A percentile compares a stretch with the other conserved stretches of the same genome.
phyloP scores from a whole-genome alignment of 2,797 vertebrate genomes.

The Myoxocephalus aenaeus region DNA sequence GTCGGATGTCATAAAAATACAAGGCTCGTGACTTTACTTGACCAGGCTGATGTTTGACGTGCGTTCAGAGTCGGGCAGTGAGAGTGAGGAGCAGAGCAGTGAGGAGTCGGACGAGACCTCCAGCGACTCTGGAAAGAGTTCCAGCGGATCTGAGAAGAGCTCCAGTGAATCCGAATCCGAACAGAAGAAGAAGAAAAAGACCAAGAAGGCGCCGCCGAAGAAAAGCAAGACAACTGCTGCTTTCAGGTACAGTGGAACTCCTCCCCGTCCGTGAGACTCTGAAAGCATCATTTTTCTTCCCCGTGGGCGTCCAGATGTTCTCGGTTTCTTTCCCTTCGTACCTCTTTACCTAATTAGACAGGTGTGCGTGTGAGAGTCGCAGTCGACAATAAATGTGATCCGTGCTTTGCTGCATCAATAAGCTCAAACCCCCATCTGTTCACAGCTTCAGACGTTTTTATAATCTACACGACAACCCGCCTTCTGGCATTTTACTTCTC shows the following conservation, averaged over 20 bases:
- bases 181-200: slow-evolving; percentile 73
- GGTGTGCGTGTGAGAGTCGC: slow-evolving; percentile 34
- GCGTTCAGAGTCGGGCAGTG: slow-evolving; percentile 78
- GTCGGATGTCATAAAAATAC: not conserved
- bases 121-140: slow-evolving; percentile 84
- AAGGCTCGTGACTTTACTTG: not conserved
- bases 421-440: slow-evolving; percentile 69
- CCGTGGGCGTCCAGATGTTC: slow-evolving; percentile 56
- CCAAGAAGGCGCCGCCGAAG: slow-evolving; percentile 68
- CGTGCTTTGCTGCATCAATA: slow-evolving; percentile 59
- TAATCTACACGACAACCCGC: slow-evolving; percentile 26
- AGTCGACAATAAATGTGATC: slow-evolving; percentile 51
- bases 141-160: slow-evolving; percentile 83
- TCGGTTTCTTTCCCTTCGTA: slow-evolving; percentile 18
- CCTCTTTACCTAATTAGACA: slow-evolving; percentile 47
- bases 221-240: slow-evolving; percentile 58
- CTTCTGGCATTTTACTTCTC: slow-evolving; percentile 5
- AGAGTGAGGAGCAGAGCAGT: slow-evolving; percentile 82
- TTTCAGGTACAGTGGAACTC: slow-evolving; percentile 80
- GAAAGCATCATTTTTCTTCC: slow-evolving; percentile 36
- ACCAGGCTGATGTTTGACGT: not conserved
- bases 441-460: slow-evolving; percentile 39
- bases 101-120: slow-evolving; percentile 83
- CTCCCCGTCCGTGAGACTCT: not conserved
- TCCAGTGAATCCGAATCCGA: slow-evolving; percentile 80